Evolutionary conservation across 2,113 vertebrate species (phyloP).

Genomic region (Platycercus adscitus): DNA sequence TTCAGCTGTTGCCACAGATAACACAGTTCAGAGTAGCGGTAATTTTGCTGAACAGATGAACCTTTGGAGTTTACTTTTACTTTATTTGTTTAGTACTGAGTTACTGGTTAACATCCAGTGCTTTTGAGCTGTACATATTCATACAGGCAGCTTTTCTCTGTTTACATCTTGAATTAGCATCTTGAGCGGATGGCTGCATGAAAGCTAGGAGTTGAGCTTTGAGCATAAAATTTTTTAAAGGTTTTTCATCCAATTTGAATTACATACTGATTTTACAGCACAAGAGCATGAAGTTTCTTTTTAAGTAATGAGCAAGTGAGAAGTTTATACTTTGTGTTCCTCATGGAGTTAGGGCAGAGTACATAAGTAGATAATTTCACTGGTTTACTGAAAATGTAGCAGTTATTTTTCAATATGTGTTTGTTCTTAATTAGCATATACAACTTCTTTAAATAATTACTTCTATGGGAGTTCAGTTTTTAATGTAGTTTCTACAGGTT

Average conservation of each 20-base stretch:
- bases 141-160: background rate
- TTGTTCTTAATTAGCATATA: background rate
- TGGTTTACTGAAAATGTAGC: background rate
- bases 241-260: background rate
- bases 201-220: background rate
- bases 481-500: background rate
- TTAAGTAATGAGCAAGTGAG: background rate
- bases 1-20: background rate
- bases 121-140: background rate
- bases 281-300: background rate
- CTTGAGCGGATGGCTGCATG: background rate
- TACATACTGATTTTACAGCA: background rate
- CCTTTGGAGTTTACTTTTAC: background rate
- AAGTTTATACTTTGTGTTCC: background rate
- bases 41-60: background rate
- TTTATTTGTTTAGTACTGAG: background rate
- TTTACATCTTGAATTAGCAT: background rate
- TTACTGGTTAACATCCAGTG: background rate
- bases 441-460: background rate
- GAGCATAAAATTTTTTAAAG: background rate
- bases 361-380: background rate
- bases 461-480: background rate
- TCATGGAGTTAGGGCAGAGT: background rate
- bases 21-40: background rate
- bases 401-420: background rate